phyloP scores from a whole-genome alignment of 2,888 invertebrate genomes.

The Drosophila diplacantha region DNA sequence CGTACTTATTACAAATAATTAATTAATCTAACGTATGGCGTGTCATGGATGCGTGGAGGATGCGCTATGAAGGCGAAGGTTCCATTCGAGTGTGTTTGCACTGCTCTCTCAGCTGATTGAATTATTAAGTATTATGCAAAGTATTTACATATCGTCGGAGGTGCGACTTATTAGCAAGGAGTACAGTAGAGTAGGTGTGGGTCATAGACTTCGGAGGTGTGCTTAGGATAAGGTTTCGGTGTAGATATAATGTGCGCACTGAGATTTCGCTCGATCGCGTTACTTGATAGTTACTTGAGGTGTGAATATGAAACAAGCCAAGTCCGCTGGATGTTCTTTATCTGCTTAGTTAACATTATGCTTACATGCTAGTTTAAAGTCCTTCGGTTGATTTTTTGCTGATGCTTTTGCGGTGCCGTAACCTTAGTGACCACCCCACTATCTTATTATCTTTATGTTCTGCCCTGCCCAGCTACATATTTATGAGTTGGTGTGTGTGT shows the following conservation, averaged over 20 bases:
- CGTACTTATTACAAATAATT: constrained; percentile 22
- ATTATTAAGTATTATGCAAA: constrained; percentile 32
- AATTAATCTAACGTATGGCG: constrained; percentile 59
- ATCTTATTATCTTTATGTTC: background rate
- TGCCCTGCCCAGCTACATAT: constrained; percentile 31
- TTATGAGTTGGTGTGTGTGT: constrained; percentile 27
- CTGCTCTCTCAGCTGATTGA: constrained; percentile 5
- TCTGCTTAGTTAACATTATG: constrained; percentile 50
- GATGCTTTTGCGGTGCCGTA: constrained; percentile 30
- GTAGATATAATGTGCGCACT: constrained; percentile 34
- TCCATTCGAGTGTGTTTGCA: constrained; percentile 24
- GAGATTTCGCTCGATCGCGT: constrained; percentile 39
- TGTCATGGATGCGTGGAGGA: constrained; percentile 44
- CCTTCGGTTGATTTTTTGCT: constrained; percentile 57
- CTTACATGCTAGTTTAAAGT: constrained; percentile 68
- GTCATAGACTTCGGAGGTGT: constrained; percentile 9
- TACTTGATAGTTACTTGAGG: constrained; percentile 12
- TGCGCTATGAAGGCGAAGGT: constrained; percentile 43
- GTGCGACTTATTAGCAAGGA: constrained; percentile 40
- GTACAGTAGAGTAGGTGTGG: constrained; percentile 13
- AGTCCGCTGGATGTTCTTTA: constrained; percentile 30
- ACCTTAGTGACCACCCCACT: constrained; percentile 33
- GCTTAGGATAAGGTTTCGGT: constrained; percentile 20
- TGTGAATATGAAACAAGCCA: constrained; percentile 43
- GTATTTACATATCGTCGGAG: constrained; percentile 54